Base-by-base conservation (phyloP, 1,140 invertebrate species). In the Anoplophora glabripennis region DNA sequence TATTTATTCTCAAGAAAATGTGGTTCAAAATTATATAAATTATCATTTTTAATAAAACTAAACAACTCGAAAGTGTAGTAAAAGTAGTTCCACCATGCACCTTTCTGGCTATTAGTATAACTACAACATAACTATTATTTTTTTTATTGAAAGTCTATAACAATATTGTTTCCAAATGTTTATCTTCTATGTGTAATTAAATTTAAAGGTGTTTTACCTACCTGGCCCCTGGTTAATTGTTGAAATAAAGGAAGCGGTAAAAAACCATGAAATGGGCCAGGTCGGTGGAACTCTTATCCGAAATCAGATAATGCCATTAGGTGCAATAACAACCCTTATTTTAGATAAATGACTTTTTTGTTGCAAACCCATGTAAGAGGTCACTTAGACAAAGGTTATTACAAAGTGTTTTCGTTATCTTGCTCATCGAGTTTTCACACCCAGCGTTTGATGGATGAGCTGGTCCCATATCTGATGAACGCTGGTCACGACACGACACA, bases 351-450 rank as follows among this genome's bases (percentile, higher is more conserved):
- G 64, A 73, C 64, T 71, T 70, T 72, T 71, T 71, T 61, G 64
- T 63, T 62, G 63, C 54, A 70, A 69, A 72, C 63, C 68, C 64
- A 65, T 72, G 70, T 73, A 73, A 73, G 71, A 71, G 70, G 69
- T 70, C 68, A 61, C 59, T 72, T 69, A 69, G 68, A 72, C 70
- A 73, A 71, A 71, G 69, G 69, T 73, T 70, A 70, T 69, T 72
- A 72, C 72, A 72, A 72, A 73, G 69, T 73, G 70, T 72, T 73
- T 72, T 67, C 64, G 64, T 73, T 73, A 73, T 73, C 72, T 73
- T 69, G 64, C 71, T 65, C 69, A 72, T 71, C 72, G 57, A 64
- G 65, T 72, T 72, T 73, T 73, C 70, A 72, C 72, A 73, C 72
- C 69, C 69, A 73, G 54, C 62, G 57, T 68, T 73, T 73, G 72